phyloP scores from a whole-genome alignment of 1,140 invertebrate genomes.

The Drosophila paulistorum region DNA sequence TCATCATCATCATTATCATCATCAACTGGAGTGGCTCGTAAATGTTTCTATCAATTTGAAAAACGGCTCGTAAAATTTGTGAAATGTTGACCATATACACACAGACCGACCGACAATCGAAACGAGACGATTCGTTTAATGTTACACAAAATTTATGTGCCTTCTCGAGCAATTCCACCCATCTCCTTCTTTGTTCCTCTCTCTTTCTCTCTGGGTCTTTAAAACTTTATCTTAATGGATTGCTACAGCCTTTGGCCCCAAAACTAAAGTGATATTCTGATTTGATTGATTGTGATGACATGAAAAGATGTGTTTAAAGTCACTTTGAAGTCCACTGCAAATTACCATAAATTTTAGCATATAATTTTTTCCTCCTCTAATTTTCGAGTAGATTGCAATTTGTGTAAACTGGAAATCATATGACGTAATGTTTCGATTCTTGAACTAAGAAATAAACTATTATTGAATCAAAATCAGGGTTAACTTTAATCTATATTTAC shows the following conservation, averaged over 20 bases:
- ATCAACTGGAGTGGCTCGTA: conserved; percentile 41
- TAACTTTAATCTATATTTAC: too few species aligned
- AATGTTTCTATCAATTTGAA: conserved; percentile 77
- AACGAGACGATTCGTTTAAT: conserved; percentile 66
- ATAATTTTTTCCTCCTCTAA: not conserved
- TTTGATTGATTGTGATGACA: conserved; percentile 7
- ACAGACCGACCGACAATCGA: conserved; percentile 27
- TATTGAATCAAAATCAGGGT: too few species aligned
- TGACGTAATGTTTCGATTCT: too few species aligned
- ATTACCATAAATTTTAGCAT: not conserved
- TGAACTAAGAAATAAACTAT: too few species aligned
- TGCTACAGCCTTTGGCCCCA: not conserved
- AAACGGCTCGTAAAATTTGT: conserved; percentile 76
- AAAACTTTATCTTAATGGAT: conserved; percentile 11
- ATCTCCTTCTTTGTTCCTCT: too few species aligned
- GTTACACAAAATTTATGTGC: conserved; percentile 74
- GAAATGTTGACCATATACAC: conserved; percentile 66
- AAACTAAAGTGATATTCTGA: not conserved
- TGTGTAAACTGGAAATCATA: too few species aligned
- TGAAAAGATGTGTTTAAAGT: conserved; percentile 3
- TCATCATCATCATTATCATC: conserved; percentile 5
- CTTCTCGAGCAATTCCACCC: conserved; percentile 23
- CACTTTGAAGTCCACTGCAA: not conserved
- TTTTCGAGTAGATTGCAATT: too few species aligned
- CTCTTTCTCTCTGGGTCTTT: not conserved